These are phyloP conservation scores for Rhabdomys dilectus DNA, from an alignment of 2,113 vertebrate genomes.

Conservation along the genomic window DNA sequence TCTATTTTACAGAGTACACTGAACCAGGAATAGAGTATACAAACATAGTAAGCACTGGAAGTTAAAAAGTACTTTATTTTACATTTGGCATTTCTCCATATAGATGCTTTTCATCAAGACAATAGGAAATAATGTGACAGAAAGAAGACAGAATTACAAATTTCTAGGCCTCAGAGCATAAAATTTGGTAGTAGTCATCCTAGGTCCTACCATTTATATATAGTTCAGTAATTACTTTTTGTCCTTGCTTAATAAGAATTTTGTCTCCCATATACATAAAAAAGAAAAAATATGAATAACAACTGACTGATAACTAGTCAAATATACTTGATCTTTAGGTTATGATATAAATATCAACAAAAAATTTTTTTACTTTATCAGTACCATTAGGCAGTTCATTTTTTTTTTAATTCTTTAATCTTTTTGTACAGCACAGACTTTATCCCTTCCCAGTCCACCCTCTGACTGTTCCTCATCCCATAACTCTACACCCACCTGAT, in stretches of 20 bases:
- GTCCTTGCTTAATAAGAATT: slow-evolving; percentile 3
- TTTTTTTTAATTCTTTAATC: too few relatives aligned
- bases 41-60: neutral
- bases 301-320: neutral
- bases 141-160: neutral
- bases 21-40: neutral
- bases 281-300: neutral
- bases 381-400: neutral
- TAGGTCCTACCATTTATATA: neutral
- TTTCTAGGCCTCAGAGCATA: neutral
- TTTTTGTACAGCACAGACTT: too few relatives aligned
- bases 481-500: too few relatives aligned
- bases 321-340: neutral
- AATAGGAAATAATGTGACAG: neutral
- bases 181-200: slow-evolving; percentile 23
- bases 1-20: slow-evolving; percentile 25
- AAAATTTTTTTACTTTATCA: neutral
- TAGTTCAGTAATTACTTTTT: slow-evolving; percentile 40
- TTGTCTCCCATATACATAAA: neutral
- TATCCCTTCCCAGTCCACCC: too few relatives aligned
- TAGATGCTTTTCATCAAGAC: slow-evolving; percentile 41
- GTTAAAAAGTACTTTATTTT: slow-evolving; percentile 4
- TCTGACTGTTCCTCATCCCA: too few relatives aligned
- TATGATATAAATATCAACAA: slow-evolving; percentile 32
- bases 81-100: neutral